These are phyloP conservation scores for Aeoliscus strigatus DNA, from an alignment of 2,797 vertebrate species.

Conservation along the genomic window DNA sequence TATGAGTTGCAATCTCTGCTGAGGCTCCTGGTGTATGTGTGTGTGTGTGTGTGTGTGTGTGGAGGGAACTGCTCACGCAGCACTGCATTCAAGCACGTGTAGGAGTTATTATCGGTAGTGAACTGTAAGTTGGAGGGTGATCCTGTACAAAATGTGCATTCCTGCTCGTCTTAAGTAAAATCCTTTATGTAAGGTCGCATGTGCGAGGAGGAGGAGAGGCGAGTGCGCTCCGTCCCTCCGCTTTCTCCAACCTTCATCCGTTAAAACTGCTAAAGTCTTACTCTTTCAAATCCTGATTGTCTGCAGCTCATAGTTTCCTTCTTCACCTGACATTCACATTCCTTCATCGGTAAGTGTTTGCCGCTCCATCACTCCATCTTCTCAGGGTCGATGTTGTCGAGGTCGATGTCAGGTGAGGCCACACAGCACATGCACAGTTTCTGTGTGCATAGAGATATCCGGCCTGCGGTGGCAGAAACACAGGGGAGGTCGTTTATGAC, in stretches of 20 bases:
- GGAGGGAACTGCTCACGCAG: not conserved
- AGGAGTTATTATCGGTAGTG: slow-evolving; percentile 1
- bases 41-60: slow-evolving; percentile 1
- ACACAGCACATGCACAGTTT: slow-evolving; percentile 78
- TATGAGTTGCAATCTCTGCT: too few species aligned
- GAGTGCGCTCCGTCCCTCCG: slow-evolving; percentile 1
- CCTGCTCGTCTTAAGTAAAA: not conserved
- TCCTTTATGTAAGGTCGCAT: slow-evolving; percentile 12
- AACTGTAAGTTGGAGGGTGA: not conserved
- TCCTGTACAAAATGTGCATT: not conserved
- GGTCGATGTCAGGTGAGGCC: slow-evolving; percentile 70
- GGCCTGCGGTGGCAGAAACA: slow-evolving; percentile 48
- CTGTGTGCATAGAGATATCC: slow-evolving; percentile 69
- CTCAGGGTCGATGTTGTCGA: slow-evolving; percentile 67
- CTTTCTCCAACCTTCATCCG: not conserved
- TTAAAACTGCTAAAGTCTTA: not conserved
- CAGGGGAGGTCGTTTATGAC: not conserved
- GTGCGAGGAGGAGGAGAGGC: not conserved
- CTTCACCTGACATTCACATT: not conserved
- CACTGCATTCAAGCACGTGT: not conserved
- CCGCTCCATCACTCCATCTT: slow-evolving; percentile 61
- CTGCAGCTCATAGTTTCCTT: slow-evolving; percentile 10
- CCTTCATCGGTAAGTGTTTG: slow-evolving; percentile 1
- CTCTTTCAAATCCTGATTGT: slow-evolving; percentile 29
- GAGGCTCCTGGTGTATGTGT: slow-evolving; percentile 1